A percentile compares a stretch with the other conserved stretches of the same genome.
Evolutionary conservation across 2,888 invertebrate genomes (phyloP).

Genomic region (Shargacucullia verbasci): DNA sequence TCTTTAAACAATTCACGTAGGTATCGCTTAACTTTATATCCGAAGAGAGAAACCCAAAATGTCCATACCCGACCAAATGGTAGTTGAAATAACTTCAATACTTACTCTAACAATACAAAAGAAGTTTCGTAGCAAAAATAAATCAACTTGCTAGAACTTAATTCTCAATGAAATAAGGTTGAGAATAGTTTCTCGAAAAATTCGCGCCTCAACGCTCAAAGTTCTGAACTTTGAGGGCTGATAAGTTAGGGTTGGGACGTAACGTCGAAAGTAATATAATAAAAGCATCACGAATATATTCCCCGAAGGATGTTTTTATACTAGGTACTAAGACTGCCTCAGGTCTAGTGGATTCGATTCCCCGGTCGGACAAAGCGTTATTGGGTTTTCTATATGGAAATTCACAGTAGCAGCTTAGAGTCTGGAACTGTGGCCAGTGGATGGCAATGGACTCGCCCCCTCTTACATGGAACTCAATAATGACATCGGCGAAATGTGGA

Average conservation of each 20-base stretch:
- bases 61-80: slow-evolving; percentile 27
- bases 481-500: no score
- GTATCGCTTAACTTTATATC: slow-evolving; percentile 6
- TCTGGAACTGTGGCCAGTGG: no score
- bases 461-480: no score
- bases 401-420: no score
- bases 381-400: no score
- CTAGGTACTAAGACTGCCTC: no score
- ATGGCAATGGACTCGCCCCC: no score
- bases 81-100: slow-evolving; percentile 35
- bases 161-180: slow-evolving; percentile 28
- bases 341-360: no score
- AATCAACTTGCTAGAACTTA: slow-evolving; percentile 38
- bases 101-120: slow-evolving; percentile 37
- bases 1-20: slow-evolving; percentile 14
- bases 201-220: no score
- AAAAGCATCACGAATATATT: no score
- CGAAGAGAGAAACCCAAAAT: slow-evolving; percentile 11
- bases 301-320: no score
- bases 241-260: slow-evolving; percentile 9
- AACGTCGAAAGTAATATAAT: not conserved
- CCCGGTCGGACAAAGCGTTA: no score
- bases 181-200: slow-evolving; percentile 19
- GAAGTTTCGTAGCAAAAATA: slow-evolving; percentile 27
- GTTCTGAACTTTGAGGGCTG: slow-evolving; percentile 21